Base-by-base conservation (phyloP, 2,113 vertebrate species). In the Pteruthius melanotis region DNA sequence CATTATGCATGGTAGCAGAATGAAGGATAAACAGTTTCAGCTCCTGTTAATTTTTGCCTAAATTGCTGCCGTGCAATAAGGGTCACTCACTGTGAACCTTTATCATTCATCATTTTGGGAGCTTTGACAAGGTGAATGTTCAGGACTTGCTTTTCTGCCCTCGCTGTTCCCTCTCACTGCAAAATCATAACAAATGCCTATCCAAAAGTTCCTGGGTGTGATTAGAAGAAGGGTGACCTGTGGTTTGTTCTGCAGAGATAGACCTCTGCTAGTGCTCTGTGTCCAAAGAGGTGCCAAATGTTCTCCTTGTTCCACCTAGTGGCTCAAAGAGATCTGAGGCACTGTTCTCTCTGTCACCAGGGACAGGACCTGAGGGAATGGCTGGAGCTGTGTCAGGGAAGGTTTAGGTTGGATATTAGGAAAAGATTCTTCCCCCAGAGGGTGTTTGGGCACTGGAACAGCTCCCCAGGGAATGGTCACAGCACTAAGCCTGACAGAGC, bases 1-100 rank as follows among this genome's bases (percentile, higher is more conserved):
- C 74, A 56, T 88, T 92, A 92, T 39, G 45, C 54, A 57, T 33
- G 42, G 57, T 45, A 79, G 70, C 18, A 89, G 72, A 89, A 78
- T 24, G 24, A 75, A 90, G 31, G 61, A 60, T 69, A 94, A 96
- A 94, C 87, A 82, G 39, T 42, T 91, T 71, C 77, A 79, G 30
- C 53, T 87, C 47, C 60, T 83, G 68, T 50, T 64, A 74, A 54
- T 75, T 92, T 90, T 94, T 93, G 61, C n/a, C 61, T 64, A 37
- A 92, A 89, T 82, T 92, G 30, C 39, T 94, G 45, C 64, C 2
- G 13, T 81, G 49, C 53, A 82, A 3, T 30, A 39, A 50, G 17
- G 68, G 37, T 71, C 77, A 65, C 69, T 95, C 65, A 30, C 54
- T 54, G 49, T 21, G 15, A 88, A 56, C 22, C 31, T 78, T 83